Evolutionary conservation across 2,888 invertebrate genomes (phyloP).

Genomic region (Yponomeuta sedellus): DNA sequence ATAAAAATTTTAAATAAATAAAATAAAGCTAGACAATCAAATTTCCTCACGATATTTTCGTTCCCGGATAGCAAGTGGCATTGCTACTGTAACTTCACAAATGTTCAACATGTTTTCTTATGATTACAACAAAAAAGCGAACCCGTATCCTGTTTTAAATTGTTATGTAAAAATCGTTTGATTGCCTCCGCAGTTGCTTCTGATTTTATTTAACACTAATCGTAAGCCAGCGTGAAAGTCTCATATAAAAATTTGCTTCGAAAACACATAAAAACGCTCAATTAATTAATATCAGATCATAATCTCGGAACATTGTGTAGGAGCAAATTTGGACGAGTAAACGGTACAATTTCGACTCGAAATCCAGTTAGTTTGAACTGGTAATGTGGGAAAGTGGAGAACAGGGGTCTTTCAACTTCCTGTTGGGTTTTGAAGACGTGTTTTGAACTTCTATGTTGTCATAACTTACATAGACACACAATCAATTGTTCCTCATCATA

Average conservation of each 20-base stretch:
- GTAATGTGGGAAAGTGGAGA: background rate
- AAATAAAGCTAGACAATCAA: too few relatives aligned
- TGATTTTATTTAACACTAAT: background rate
- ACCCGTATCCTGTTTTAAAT: too few relatives aligned
- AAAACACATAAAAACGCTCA: background rate
- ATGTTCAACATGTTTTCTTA: too few relatives aligned
- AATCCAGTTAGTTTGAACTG: conserved; percentile 7
- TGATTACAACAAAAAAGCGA: too few relatives aligned
- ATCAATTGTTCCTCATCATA: background rate
- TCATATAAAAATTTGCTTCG: background rate
- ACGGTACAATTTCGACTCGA: conserved; percentile 10
- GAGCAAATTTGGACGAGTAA: background rate
- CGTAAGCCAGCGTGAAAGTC: background rate
- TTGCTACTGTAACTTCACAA: too few relatives aligned
- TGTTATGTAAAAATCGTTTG: too few relatives aligned
- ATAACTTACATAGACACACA: background rate
- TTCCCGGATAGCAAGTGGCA: too few relatives aligned
- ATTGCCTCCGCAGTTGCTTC: background rate
- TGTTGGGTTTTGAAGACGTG: background rate
- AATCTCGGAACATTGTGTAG: background rate
- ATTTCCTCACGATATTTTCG: too few relatives aligned
- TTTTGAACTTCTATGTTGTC: background rate
- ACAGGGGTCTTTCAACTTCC: conserved; percentile 13
- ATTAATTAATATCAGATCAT: background rate
- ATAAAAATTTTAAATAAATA: too few relatives aligned